Evolutionary conservation across 2,888 invertebrate genomes (phyloP).

Genomic region (Drymonia ruficornis): DNA sequence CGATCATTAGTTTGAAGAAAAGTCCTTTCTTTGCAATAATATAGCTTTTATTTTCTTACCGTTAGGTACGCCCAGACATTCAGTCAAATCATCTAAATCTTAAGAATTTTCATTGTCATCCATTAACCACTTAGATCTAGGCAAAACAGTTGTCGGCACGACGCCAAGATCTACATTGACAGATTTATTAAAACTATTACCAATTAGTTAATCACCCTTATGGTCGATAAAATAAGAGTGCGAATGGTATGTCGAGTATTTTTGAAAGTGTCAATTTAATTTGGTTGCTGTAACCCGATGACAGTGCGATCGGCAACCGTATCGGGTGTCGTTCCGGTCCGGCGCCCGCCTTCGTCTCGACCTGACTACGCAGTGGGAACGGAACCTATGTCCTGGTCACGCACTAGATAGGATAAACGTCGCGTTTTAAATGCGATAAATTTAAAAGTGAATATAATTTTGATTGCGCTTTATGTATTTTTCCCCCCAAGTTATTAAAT

Average conservation of each 20-base stretch:
- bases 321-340: constrained; percentile 72
- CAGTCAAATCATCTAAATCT: too few relatives aligned
- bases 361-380: constrained; percentile 56
- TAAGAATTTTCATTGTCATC: constrained; percentile 43
- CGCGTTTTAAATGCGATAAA: neutral
- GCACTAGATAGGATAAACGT: constrained; percentile 28
- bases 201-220: constrained; percentile 18
- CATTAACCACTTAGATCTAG: constrained; percentile 51
- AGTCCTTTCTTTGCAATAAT: too few relatives aligned
- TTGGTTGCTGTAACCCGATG: constrained; percentile 62
- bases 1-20: too few relatives aligned
- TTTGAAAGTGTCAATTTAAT: constrained; percentile 20
- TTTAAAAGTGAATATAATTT: too few relatives aligned
- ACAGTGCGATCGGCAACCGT: constrained; percentile 61
- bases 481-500: too few relatives aligned
- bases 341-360: constrained; percentile 52
- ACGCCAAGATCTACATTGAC: constrained; percentile 48
- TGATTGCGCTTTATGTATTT: too few relatives aligned
- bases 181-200: constrained; percentile 16
- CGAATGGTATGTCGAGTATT: constrained; percentile 16
- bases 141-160: constrained; percentile 54
- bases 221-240: constrained; percentile 21
- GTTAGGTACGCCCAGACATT: too few relatives aligned
- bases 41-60: too few relatives aligned
- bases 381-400: constrained; percentile 61